Base-by-base conservation (phyloP, 2,113 vertebrate genomes). In the Syrmaticus mikado region DNA sequence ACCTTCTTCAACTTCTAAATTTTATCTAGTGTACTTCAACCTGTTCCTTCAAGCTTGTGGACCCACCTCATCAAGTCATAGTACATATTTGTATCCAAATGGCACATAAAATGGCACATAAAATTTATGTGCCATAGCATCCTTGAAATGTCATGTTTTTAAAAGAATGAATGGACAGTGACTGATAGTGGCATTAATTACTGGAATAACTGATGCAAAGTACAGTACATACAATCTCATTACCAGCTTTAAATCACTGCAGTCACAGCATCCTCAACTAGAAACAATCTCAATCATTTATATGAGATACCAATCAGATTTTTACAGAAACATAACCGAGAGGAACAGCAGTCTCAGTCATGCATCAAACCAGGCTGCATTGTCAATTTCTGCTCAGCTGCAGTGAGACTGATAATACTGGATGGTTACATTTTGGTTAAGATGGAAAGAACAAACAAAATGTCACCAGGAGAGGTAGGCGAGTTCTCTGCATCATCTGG, bases 141-240 rank as follows among this genome's bases (percentile, higher is more conserved):
- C 75, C 58, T 82, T 84, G 88, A 64, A 14, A 66, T 76, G n/a
- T 77, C 40, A 65, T 81, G 40, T 9, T 87, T 95, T 71, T 87
- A 38, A 89, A 89, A 45, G 41, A 68, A 55, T 74, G 57, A 72
- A 36, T 81, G 78, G 55, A 38, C 50, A 66, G 70, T 89, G 73
- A 61, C 52, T 82, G 64, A 41, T 87, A 84, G 86, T 11, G 10
- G 16, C 66, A 48, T 83, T 93, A 82, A 72, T 87, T 65, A 43
- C 92, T 92, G 68, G 55, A 93, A 78, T 66, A 76, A 73, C 55
- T 12, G 6, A 76, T 72, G 83, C 74, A 90, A 79, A 93, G 61
- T 11, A 1, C 40, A 55, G 22, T 85, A n/a, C 65, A 60, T 81
- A 89, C 36, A 41, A 43, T 91, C 53, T 91, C 68, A 89, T 94